Percentiles rank a stretch among this genome's conserved stretches.
phyloP scores from a whole-genome alignment of 1,140 invertebrate genomes.

The Drosophila triauraria region DNA sequence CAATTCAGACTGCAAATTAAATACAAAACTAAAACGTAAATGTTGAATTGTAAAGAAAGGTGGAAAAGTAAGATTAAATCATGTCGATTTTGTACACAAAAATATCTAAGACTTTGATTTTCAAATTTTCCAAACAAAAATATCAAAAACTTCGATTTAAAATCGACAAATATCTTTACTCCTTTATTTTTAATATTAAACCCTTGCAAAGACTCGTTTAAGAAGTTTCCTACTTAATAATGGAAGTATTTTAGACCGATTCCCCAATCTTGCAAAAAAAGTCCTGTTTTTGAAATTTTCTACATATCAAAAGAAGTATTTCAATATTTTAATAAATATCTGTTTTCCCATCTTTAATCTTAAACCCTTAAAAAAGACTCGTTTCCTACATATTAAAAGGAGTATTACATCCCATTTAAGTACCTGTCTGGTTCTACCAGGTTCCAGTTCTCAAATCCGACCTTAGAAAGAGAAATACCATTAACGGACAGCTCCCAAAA shows the following conservation, averaged over 20 bases:
- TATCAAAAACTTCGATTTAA: too few relatives aligned
- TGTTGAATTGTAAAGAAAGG: too few relatives aligned
- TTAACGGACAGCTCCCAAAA: slow-evolving; percentile 8
- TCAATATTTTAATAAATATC: not conserved
- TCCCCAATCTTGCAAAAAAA: too few relatives aligned
- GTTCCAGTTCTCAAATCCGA: slow-evolving; percentile 13
- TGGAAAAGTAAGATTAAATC: too few relatives aligned
- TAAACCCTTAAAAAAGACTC: not conserved
- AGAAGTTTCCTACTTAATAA: not conserved
- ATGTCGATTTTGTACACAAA: too few relatives aligned
- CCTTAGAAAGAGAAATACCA: slow-evolving; percentile 18
- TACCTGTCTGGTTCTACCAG: not conserved
- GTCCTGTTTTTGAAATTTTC: too few relatives aligned
- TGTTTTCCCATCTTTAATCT: not conserved
- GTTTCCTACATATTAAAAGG: not conserved
- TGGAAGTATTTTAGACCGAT: not conserved
- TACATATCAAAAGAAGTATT: not conserved
- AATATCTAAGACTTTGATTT: too few relatives aligned
- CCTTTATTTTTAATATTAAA: too few relatives aligned
- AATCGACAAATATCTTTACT: not conserved
- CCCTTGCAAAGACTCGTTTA: not conserved
- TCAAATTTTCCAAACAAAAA: too few relatives aligned
- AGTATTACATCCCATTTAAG: not conserved
- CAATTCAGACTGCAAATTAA: too few relatives aligned
- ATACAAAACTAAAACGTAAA: too few relatives aligned